Evolutionary conservation across 2,888 invertebrate genomes (phyloP).

Genomic region (Polylopha cassiicola): DNA sequence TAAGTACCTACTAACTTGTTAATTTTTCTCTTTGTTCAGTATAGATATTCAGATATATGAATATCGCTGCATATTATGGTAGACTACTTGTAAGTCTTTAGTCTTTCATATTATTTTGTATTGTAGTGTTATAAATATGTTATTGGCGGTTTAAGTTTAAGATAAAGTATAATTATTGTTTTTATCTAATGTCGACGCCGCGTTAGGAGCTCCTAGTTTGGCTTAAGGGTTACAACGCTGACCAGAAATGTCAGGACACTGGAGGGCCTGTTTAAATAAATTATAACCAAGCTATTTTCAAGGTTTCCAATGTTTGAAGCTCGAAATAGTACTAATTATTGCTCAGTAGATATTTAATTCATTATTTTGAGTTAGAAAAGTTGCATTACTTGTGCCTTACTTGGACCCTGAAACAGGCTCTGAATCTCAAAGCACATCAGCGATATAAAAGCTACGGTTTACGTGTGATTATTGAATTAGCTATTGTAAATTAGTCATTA

Average conservation of each 20-base stretch:
- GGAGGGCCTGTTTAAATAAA: no score
- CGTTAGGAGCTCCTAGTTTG: conserved; percentile 2
- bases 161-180: conserved; percentile 7
- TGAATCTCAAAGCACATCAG: conserved; percentile 22
- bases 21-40: no score
- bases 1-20: no score
- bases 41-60: no score
- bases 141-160: conserved; percentile 18
- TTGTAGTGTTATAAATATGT: conserved; percentile 6
- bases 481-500: no score
- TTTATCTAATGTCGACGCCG: conserved; percentile 2
- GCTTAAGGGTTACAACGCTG: conserved; percentile 12
- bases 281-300: conserved; percentile 27
- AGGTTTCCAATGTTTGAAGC: conserved; percentile 30
- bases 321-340: conserved; percentile 27
- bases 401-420: conserved; percentile 27
- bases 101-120: no score
- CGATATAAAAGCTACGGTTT: background rate
- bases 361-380: conserved; percentile 26
- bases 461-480: no score
- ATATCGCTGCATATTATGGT: conserved; percentile 9
- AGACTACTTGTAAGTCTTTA: conserved; percentile 12
- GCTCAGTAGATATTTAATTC: conserved; percentile 40
- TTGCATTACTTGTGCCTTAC: conserved; percentile 33
- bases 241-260: conserved; percentile 1